These are phyloP conservation scores for Magallana gigas DNA, from an alignment of 1,140 invertebrate species.

Conservation along the genomic window DNA sequence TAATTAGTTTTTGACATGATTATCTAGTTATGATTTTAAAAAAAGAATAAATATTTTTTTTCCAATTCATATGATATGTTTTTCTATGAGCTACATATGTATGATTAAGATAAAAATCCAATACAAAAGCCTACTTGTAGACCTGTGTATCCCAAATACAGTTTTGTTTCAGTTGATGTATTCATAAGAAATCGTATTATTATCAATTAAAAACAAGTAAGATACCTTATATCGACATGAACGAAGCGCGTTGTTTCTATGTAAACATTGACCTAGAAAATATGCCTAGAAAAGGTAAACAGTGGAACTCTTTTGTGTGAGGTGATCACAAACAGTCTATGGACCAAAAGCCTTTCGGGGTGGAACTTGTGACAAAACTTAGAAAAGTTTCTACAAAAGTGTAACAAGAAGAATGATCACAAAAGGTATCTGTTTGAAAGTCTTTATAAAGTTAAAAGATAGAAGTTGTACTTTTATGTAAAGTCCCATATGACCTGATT, in stretches of 20 bases:
- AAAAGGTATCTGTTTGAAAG: neutral
- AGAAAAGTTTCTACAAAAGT: conserved; percentile 20
- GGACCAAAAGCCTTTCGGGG: conserved; percentile 7
- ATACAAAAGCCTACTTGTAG: too few species aligned
- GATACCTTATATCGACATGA: neutral
- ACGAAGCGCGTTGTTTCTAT: neutral
- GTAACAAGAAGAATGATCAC: neutral
- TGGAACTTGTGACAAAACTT: conserved; percentile 33
- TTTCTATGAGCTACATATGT: too few species aligned
- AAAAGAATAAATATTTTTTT: too few species aligned
- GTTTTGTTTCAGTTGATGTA: too few species aligned
- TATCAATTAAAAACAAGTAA: too few species aligned
- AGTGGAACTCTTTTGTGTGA: conserved; percentile 24
- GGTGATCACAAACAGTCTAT: conserved; percentile 4
- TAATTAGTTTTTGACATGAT: too few species aligned
- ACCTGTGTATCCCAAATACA: too few species aligned
- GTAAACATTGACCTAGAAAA: conserved; percentile 18
- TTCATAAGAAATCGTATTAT: too few species aligned
- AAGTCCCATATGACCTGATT: neutral
- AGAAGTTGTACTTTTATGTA: neutral
- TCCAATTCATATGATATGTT: too few species aligned
- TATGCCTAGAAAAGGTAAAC: conserved; percentile 34
- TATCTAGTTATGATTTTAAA: too few species aligned
- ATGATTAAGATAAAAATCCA: too few species aligned
- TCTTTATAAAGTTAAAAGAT: neutral